These are phyloP conservation scores for Lateolabrax maculatus DNA, from an alignment of 2,797 vertebrate species.

Conservation along the genomic window DNA sequence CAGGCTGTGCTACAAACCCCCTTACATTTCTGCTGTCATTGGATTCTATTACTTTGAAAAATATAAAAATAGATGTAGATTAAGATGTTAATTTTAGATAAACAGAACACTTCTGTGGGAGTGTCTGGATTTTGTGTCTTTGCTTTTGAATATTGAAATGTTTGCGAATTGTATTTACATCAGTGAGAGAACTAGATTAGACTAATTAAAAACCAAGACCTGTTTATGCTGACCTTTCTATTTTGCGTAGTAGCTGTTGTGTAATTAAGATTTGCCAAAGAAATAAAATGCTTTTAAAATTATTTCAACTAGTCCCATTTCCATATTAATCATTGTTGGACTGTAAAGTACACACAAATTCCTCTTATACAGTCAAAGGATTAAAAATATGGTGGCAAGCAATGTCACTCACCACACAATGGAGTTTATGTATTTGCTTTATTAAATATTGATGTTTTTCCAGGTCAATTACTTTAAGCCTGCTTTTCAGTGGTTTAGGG, in stretches of 20 bases:
- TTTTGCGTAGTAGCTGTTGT: neutral
- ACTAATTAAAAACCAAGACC: neutral
- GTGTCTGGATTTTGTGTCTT: constrained; percentile 11
- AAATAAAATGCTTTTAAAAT: neutral
- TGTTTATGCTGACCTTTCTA: neutral
- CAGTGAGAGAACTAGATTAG: neutral
- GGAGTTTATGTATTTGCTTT: neutral
- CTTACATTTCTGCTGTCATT: constrained; percentile 19
- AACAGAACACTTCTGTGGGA: neutral
- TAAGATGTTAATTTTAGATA: constrained; percentile 19
- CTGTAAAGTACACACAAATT: neutral
- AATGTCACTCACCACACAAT: neutral
- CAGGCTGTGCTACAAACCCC: constrained; percentile 5
- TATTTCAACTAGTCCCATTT: neutral
- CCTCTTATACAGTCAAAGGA: too few species aligned
- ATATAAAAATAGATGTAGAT: constrained; percentile 22
- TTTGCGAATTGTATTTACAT: neutral
- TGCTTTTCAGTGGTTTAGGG: neutral
- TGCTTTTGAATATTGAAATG: neutral
- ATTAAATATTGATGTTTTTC: neutral
- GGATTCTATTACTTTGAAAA: constrained; percentile 21
- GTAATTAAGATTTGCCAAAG: neutral
- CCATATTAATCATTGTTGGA: neutral
- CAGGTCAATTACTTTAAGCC: neutral
- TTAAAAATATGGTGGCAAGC: neutral